Evolutionary conservation across 2,888 invertebrate genomes (phyloP), one percentile per base, ranked within the genome.

Genomic region (Noctua pronuba): DNA sequence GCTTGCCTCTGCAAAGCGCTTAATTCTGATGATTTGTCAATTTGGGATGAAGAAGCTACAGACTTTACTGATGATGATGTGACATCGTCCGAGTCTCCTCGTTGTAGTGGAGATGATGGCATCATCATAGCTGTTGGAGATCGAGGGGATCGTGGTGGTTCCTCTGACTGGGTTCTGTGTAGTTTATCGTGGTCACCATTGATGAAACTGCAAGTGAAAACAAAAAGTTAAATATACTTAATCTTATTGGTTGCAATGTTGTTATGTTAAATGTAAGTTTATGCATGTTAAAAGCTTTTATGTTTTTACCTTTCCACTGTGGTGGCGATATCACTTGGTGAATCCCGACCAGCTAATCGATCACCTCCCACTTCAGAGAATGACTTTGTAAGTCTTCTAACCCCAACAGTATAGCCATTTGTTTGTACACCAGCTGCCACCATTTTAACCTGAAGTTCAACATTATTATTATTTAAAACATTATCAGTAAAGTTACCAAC

Each of bases 361-460:
- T 94, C 96, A 35, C 94, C 95, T 70, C 95, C 95, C 64, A 98
- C 98, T 96, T 98, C 98, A 5, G 98, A 98, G 85, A 98, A 98
- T 76, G 98, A 98, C 95, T 99, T 99, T 64, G 98, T 98, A 82
- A 99, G 95, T 94, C 98, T 98, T 88, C 98, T 97, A 66, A 90
- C 89, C 79, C 96, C 97, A 80, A 97, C 94, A 77, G 97, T 95
- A 79, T 97, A 96, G 2, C 99, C 99, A 94, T 99, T 99, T 5
- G 99, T 99, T 95, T 99, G 99, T 18, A 99, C 99, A 35, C 98
- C 98, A 92, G 99, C 98, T 21, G 98, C 99, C 66, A 99, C 98
- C 97, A 98, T 98, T 94, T 98, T 98, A 35, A 98, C 98, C 97
- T 98, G 89, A 18, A 85, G 73, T 64, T 13, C 0, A 52, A 62